phyloP scores from a whole-genome alignment of 2,888 invertebrate species.

The Spatulosminthurus flaviceps region DNA sequence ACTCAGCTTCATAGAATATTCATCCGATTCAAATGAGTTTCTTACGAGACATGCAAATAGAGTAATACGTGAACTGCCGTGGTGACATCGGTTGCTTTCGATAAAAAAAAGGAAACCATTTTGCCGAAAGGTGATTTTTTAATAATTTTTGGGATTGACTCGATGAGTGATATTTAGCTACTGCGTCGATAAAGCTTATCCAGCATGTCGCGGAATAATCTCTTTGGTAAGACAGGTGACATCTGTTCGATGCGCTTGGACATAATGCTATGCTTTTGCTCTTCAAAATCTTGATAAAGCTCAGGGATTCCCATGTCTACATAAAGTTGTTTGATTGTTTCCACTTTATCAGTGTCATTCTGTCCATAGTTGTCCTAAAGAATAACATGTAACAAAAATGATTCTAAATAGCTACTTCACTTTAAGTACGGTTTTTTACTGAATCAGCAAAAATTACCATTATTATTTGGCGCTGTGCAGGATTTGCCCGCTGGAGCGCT shows the following conservation, averaged over 20 bases:
- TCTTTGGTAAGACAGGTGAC: constrained; percentile 81
- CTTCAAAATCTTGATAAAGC: constrained; percentile 82
- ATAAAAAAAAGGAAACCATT: neutral
- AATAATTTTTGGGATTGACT: neutral
- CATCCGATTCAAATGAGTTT: too few relatives aligned
- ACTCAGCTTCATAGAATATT: too few relatives aligned
- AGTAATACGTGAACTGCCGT: too few relatives aligned
- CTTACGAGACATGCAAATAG: too few relatives aligned
- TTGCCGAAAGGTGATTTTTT: neutral
- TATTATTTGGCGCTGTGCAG: constrained; percentile 77
- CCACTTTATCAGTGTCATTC: constrained; percentile 74
- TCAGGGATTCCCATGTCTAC: constrained; percentile 79
- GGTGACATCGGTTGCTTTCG: too few relatives aligned
- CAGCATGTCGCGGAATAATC: constrained; percentile 82
- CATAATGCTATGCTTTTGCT: constrained; percentile 82
- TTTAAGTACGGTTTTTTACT: too few relatives aligned
- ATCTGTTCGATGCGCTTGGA: constrained; percentile 85
- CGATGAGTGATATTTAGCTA: constrained; percentile 47
- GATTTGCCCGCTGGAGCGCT: constrained; percentile 81
- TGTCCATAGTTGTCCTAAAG: constrained; percentile 77
- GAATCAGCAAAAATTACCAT: too few relatives aligned
- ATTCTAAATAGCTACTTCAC: too few relatives aligned
- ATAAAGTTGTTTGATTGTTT: constrained; percentile 78
- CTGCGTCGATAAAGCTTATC: constrained; percentile 75
- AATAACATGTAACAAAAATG: neutral